Percentiles rank a stretch among this genome's conserved stretches.
Evolutionary conservation across 2,888 invertebrate genomes (phyloP).

Genomic region (Aquatica leii): DNA sequence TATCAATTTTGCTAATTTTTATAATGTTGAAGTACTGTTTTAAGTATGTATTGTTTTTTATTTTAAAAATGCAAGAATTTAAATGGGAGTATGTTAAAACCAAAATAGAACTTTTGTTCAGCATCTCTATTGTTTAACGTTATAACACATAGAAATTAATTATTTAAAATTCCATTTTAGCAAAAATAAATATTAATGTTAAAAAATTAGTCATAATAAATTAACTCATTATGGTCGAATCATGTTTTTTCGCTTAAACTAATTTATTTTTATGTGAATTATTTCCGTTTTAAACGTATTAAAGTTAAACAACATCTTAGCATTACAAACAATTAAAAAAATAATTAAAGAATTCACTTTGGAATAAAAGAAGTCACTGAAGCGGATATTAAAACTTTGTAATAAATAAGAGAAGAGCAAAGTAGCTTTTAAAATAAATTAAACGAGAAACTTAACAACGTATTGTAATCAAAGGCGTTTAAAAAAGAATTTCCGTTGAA

Average conservation of each 20-base stretch:
- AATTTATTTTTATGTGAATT: constrained; percentile 11
- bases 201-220: background rate
- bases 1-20: too few relatives aligned
- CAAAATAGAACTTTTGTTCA: too few relatives aligned
- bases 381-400: constrained; percentile 15
- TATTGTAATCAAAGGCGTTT: constrained; percentile 41
- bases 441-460: constrained; percentile 36
- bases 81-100: too few relatives aligned
- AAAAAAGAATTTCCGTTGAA: constrained; percentile 59
- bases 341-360: constrained; percentile 22
- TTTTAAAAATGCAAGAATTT: too few relatives aligned
- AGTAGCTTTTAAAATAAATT: constrained; percentile 37
- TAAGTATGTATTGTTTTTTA: too few relatives aligned
- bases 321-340: constrained; percentile 29
- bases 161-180: too few relatives aligned
- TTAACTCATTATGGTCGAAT: background rate
- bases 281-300: constrained; percentile 19
- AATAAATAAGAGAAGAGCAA: constrained; percentile 33
- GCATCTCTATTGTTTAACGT: too few relatives aligned
- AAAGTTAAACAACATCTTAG: constrained; percentile 10
- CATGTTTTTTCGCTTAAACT: background rate
- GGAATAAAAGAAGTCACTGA: constrained; percentile 27
- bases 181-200: too few relatives aligned
- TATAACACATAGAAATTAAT: too few relatives aligned
- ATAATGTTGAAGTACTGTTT: too few relatives aligned